Conservation (phyloP, 2,888 invertebrate genomes). For the Trichopoda pennipes region DNA sequence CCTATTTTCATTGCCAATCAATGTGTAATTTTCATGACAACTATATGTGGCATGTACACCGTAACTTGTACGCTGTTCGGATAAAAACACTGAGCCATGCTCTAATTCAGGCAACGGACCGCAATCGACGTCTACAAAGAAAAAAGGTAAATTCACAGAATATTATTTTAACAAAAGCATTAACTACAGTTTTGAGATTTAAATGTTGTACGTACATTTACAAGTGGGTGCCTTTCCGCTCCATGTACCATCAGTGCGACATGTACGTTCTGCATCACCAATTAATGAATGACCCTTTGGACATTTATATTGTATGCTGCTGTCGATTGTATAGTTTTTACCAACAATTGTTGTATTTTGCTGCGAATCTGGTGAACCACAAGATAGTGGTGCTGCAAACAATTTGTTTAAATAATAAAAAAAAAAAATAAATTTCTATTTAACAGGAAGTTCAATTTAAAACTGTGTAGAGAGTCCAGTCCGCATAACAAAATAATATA, state of each 20-base stretch:
- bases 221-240: constrained; percentile 90
- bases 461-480: constrained; percentile 4
- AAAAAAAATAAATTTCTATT: constrained; percentile 1
- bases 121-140: constrained; percentile 89
- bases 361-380: constrained; percentile 93
- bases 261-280: constrained; percentile 86
- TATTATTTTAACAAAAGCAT: constrained; percentile 26
- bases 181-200: background rate
- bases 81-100: constrained; percentile 86
- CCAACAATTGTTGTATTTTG: constrained; percentile 91
- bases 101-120: constrained; percentile 86
- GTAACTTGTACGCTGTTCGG: constrained; percentile 88
- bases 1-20: constrained; percentile 88
- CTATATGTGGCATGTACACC: constrained; percentile 89
- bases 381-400: constrained; percentile 88
- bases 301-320: constrained; percentile 88
- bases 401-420: constrained; percentile 13
- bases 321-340: constrained; percentile 86
- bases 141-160: constrained; percentile 10
- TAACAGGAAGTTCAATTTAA: constrained; percentile 18
- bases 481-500: too few relatives aligned
- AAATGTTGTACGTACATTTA: constrained; percentile 86
- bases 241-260: constrained; percentile 90
- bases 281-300: constrained; percentile 91
- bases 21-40: constrained; percentile 92